These are phyloP conservation scores for Bubo bubo DNA, from an alignment of 2,113 vertebrate genomes.

Conservation along the genomic window DNA sequence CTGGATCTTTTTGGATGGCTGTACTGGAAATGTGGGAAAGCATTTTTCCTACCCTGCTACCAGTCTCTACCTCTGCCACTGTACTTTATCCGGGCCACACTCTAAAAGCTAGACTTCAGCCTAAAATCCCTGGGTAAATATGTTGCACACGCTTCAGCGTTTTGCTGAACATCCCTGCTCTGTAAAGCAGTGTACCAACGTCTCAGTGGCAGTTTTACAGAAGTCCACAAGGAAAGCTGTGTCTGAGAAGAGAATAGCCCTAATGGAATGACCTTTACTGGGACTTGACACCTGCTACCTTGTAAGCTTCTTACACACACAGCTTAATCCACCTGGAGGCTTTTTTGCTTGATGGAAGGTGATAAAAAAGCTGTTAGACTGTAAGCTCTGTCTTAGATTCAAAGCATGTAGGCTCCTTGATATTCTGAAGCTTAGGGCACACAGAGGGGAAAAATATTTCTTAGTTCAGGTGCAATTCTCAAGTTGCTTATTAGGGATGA, in stretches of 20 bases:
- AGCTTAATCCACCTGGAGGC: constrained; percentile 77
- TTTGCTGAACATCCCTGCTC: constrained; percentile 30
- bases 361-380: constrained; percentile 72
- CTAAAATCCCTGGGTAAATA: constrained; percentile 31
- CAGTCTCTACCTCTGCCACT: neutral
- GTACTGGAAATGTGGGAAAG: neutral
- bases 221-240: constrained; percentile 64
- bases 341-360: constrained; percentile 75
- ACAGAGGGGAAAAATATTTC: constrained; percentile 66
- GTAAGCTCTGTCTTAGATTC: constrained; percentile 70
- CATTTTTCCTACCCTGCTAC: neutral
- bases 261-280: constrained; percentile 74
- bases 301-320: constrained; percentile 74
- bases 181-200: neutral
- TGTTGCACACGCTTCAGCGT: neutral
- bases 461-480: constrained; percentile 69
- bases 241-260: constrained; percentile 63
- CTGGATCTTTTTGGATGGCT: neutral
- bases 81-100: neutral
- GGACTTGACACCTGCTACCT: constrained; percentile 72
- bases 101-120: neutral
- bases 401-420: constrained; percentile 69
- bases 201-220: constrained; percentile 23
- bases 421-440: constrained; percentile 61
- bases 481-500: constrained; percentile 71